Percentiles rank a stretch among this genome's conserved stretches.
phyloP scores from a whole-genome alignment of 2,797 vertebrate genomes.

The Peromyscus eremicus region DNA sequence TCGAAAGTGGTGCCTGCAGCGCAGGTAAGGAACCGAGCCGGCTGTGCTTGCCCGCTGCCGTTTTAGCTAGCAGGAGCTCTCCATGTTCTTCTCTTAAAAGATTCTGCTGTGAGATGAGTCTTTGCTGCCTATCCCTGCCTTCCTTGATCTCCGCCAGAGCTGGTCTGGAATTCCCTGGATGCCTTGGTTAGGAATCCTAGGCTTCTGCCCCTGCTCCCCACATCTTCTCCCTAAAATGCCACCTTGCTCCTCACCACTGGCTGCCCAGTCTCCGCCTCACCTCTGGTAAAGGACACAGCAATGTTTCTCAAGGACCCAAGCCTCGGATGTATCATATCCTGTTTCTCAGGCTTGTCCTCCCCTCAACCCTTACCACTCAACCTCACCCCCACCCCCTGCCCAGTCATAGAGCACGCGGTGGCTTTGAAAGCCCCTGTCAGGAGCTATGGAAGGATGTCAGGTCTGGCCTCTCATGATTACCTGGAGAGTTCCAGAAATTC shows the following conservation, averaged over 20 bases:
- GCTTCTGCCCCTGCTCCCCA: not conserved
- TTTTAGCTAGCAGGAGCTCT: not conserved
- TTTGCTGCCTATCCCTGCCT: not conserved
- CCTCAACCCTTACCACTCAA: not conserved
- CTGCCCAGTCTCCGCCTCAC: not conserved
- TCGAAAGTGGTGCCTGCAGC: slow-evolving; percentile 84
- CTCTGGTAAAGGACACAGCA: not conserved
- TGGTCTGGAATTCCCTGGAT: not conserved
- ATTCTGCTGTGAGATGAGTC: not conserved
- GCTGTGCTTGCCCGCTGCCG: rapidly evolving
- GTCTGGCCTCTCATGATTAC: not conserved
- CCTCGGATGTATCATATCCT: not conserved
- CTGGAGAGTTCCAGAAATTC: not conserved
- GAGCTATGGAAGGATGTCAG: not conserved
- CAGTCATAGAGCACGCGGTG: too few species aligned
- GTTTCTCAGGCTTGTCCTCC: not conserved
- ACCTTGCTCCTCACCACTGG: not conserved
- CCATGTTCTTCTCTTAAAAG: not conserved
- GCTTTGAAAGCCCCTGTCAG: not conserved
- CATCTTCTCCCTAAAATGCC: not conserved
- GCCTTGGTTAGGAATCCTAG: not conserved
- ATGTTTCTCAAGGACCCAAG: not conserved
- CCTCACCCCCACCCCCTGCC: not conserved
- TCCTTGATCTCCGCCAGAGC: not conserved
- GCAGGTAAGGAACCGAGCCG: slow-evolving; percentile 65